These are phyloP conservation scores for Heterotis niloticus DNA, from an alignment of 2,113 vertebrate species.

Conservation along the genomic window DNA sequence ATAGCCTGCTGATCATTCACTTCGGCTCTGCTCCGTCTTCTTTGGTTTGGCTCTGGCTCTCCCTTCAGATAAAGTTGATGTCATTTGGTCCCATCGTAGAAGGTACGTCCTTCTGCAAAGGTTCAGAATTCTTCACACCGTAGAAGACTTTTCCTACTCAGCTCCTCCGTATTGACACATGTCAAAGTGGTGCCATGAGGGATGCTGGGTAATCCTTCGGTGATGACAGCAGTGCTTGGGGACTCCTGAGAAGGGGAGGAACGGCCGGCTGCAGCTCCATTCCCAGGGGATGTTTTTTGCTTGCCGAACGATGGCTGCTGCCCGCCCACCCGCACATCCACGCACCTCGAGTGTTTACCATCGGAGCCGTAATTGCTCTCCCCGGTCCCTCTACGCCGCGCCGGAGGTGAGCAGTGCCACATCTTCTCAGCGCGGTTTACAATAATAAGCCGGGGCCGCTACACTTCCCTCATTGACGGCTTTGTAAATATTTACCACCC, in stretches of 20 bases:
- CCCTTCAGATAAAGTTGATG: too few species aligned
- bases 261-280: not conserved
- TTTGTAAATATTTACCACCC: conserved; percentile 64
- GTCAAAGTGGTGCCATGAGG: too few species aligned
- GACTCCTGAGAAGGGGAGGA: not conserved
- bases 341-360: conserved; percentile 27
- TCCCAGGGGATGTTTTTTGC: conserved; percentile 11
- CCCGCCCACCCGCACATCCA: too few species aligned
- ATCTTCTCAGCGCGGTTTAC: conserved; percentile 27
- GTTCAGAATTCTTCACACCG: too few species aligned
- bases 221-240: too few species aligned
- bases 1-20: too few species aligned
- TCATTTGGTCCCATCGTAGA: too few species aligned
- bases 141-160: too few species aligned
- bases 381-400: not conserved
- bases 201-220: not conserved
- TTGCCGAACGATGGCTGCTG: not conserved
- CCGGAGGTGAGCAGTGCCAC: conserved; percentile 15
- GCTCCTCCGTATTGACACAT: too few species aligned
- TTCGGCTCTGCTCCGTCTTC: too few species aligned
- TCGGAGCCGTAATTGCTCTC: conserved; percentile 21
- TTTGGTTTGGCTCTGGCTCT: too few species aligned
- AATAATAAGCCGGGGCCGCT: conserved; percentile 42
- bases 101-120: too few species aligned
- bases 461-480: conserved; percentile 39